A percentile compares a stretch with the other conserved stretches of the same genome.
Evolutionary conservation across 2,797 vertebrate genomes (phyloP).

Genomic region (Apogon talboti): DNA sequence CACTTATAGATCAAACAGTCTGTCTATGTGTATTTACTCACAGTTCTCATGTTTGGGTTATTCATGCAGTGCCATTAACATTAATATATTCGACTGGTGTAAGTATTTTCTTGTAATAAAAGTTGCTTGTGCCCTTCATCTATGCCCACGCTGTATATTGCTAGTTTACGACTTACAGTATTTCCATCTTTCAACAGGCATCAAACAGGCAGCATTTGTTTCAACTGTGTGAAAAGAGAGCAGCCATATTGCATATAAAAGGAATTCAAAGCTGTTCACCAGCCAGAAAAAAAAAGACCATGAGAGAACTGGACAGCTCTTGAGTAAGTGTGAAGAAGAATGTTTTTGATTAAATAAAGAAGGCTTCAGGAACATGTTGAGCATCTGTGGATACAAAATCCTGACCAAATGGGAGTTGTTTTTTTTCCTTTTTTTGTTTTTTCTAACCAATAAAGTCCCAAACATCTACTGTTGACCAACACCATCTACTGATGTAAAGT

Average conservation of each 20-base stretch:
- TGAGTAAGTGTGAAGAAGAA: not conserved
- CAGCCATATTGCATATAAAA: not conserved
- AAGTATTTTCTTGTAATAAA: no score
- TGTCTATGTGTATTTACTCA: not conserved
- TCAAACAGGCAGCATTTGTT: conserved; percentile 6
- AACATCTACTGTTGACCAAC: no score
- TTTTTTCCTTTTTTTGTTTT: no score
- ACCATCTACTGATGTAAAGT: no score
- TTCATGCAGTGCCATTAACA: no score
- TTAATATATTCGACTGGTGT: no score
- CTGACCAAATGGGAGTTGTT: not conserved
- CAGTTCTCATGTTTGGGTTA: no score
- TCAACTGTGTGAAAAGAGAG: not conserved
- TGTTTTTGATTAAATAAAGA: not conserved
- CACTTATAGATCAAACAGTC: not conserved
- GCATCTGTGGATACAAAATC: not conserved
- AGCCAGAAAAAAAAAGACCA: not conserved
- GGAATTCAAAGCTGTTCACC: conserved; percentile 9
- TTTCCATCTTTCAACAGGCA: conserved; percentile 3
- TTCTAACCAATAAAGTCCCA: no score
- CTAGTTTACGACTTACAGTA: no score
- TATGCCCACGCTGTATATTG: no score
- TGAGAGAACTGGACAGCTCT: not conserved
- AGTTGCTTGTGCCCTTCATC: no score
- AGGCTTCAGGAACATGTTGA: conserved; percentile 1